Evolutionary conservation across 2,113 vertebrate genomes (phyloP).

Genomic region (Percina caprodes): DNA sequence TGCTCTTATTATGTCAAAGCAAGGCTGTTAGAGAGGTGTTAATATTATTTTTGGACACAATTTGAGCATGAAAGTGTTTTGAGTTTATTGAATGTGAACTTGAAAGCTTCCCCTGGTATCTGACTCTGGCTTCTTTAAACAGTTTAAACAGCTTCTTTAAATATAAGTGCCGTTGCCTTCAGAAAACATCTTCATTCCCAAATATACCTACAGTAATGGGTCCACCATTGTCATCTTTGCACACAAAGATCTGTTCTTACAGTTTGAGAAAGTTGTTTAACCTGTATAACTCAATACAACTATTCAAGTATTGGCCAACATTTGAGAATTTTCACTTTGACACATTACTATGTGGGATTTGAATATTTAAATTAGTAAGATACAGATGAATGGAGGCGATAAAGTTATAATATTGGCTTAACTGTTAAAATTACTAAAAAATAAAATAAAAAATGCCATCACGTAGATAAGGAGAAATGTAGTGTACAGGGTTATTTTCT

Average conservation of each 20-base stretch:
- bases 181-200: conserved; percentile 35
- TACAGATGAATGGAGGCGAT: neutral
- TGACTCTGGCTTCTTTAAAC: neutral
- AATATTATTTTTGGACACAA: neutral
- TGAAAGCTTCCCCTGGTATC: conserved; percentile 4
- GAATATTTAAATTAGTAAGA: neutral
- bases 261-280: neutral
- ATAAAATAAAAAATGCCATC: neutral
- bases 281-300: neutral
- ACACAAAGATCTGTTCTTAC: conserved; percentile 15
- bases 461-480: neutral
- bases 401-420: neutral
- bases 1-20: no score
- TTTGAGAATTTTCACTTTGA: neutral
- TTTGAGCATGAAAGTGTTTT: neutral
- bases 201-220: neutral
- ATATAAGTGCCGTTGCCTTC: conserved; percentile 10
- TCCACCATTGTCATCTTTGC: neutral
- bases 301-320: neutral
- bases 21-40: no score
- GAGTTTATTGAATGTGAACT: conserved; percentile 4
- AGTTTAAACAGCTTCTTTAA: no score
- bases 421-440: neutral
- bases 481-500: neutral
- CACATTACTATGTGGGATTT: neutral